Evolutionary conservation across 2,797 vertebrate species (phyloP).

Genomic region (Rhinatrema bivittatum): DNA sequence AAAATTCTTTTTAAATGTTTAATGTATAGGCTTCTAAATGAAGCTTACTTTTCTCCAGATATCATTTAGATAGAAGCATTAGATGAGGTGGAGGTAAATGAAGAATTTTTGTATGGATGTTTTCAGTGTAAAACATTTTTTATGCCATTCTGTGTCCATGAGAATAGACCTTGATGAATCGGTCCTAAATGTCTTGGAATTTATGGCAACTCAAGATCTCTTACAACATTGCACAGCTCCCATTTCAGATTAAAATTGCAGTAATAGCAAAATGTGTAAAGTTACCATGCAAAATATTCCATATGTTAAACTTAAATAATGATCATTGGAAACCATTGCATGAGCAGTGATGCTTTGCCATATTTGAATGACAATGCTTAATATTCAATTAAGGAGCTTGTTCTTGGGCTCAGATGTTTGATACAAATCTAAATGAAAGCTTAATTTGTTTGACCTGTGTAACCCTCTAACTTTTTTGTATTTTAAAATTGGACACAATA

Average conservation of each 20-base stretch:
- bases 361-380: slow-evolving; percentile 37
- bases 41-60: too few species aligned
- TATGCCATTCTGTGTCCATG: too few species aligned
- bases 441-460: slow-evolving; percentile 46
- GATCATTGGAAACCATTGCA: slow-evolving; percentile 40
- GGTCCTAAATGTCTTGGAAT: slow-evolving; percentile 45
- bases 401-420: slow-evolving; percentile 34
- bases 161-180: too few species aligned
- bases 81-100: too few species aligned
- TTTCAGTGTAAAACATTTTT: too few species aligned
- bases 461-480: slow-evolving; percentile 39
- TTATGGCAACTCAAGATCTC: slow-evolving; percentile 46
- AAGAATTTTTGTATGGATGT: too few species aligned
- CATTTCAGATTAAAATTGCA: slow-evolving; percentile 52
- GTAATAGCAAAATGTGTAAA: slow-evolving; percentile 37
- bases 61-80: too few species aligned
- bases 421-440: slow-evolving; percentile 39
- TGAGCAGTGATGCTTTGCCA: slow-evolving; percentile 30
- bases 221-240: slow-evolving; percentile 45
- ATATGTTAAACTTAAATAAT: slow-evolving; percentile 44
- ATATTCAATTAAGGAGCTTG: slow-evolving; percentile 46
- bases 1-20: too few species aligned
- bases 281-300: slow-evolving; percentile 50
- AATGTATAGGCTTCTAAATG: too few species aligned
- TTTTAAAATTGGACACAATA: slow-evolving; percentile 41